These are phyloP conservation scores for Synanthedon tipuliformis DNA, from an alignment of 2,888 invertebrate species.

Conservation along the genomic window DNA sequence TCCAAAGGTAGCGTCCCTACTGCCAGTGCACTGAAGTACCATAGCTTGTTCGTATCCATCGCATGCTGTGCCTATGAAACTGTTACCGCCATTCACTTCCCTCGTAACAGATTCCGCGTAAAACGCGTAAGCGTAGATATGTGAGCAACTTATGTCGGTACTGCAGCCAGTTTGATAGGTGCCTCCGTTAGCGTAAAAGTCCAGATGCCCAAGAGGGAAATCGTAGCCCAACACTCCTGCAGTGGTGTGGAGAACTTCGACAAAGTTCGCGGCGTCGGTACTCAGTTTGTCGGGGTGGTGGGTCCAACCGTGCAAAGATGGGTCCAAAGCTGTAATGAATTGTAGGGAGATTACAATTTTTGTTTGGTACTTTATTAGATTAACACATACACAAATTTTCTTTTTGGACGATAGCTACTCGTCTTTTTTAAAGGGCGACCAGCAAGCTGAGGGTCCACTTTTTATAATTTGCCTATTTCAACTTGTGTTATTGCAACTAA, in stretches of 20 bases:
- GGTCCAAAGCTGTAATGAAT: constrained; percentile 43
- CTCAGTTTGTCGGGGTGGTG: constrained; percentile 37
- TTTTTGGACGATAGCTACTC: too few species aligned
- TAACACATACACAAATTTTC: too few species aligned
- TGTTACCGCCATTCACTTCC: constrained; percentile 15
- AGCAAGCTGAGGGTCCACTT: too few species aligned
- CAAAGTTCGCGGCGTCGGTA: constrained; percentile 34
- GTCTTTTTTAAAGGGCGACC: too few species aligned
- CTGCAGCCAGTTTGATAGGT: constrained; percentile 38
- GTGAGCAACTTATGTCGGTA: constrained; percentile 30
- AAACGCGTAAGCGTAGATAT: constrained; percentile 32
- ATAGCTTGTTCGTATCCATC: constrained; percentile 31
- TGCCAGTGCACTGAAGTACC: constrained; percentile 27
- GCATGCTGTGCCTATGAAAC: constrained; percentile 47
- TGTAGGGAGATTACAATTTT: not conserved
- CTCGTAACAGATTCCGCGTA: constrained; percentile 45
- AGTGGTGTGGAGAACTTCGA: constrained; percentile 53
- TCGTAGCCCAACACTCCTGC: constrained; percentile 45
- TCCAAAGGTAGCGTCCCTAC: constrained; percentile 33
- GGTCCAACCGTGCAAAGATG: constrained; percentile 53
- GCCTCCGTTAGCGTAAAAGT: constrained; percentile 60
- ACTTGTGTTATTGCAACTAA: too few species aligned
- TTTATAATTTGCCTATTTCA: too few species aligned
- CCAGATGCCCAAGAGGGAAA: constrained; percentile 41
- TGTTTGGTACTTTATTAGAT: not conserved